These are phyloP conservation scores for Idaea aversata DNA, from an alignment of 2,888 invertebrate genomes.

Conservation along the genomic window DNA sequence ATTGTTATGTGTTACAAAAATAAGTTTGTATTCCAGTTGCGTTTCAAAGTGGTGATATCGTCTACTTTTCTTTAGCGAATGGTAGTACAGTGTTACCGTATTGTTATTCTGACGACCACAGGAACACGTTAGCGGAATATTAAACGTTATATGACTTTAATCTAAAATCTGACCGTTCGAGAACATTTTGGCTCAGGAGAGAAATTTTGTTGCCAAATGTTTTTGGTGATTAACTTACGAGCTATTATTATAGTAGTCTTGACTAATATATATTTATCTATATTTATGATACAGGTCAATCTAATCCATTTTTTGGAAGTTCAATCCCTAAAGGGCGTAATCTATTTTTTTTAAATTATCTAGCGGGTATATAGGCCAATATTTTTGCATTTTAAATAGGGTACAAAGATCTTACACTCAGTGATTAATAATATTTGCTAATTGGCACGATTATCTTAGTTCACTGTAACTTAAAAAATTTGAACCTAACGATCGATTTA, in stretches of 20 bases:
- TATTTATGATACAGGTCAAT: no score
- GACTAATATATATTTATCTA: no score
- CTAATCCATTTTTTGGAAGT: no score
- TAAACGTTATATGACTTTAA: slow-evolving; percentile 51
- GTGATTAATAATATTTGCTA: no score
- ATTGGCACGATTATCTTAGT: no score
- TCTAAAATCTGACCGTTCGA: slow-evolving; percentile 50
- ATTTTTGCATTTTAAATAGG: no score
- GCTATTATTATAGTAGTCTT: no score
- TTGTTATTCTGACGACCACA: slow-evolving; percentile 68
- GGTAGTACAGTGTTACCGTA: slow-evolving; percentile 61
- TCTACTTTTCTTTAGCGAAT: slow-evolving; percentile 63
- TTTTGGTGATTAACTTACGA: slow-evolving; percentile 2
- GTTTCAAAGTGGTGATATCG: slow-evolving; percentile 64
- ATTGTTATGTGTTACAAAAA: slow-evolving; percentile 1
- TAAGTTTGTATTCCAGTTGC: slow-evolving; percentile 49
- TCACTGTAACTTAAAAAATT: no score
- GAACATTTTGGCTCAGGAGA: slow-evolving; percentile 39
- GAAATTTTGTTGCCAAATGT: slow-evolving; percentile 27
- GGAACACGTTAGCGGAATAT: slow-evolving; percentile 60
- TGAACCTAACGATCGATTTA: not conserved
- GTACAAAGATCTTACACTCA: no score
- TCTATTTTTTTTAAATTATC: no score
- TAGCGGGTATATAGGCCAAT: no score
- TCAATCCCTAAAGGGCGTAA: no score